Evolutionary conservation across 2,797 vertebrate genomes (phyloP), one percentile per base, ranked within the genome.

Genomic region (Pempheris klunzingeri): DNA sequence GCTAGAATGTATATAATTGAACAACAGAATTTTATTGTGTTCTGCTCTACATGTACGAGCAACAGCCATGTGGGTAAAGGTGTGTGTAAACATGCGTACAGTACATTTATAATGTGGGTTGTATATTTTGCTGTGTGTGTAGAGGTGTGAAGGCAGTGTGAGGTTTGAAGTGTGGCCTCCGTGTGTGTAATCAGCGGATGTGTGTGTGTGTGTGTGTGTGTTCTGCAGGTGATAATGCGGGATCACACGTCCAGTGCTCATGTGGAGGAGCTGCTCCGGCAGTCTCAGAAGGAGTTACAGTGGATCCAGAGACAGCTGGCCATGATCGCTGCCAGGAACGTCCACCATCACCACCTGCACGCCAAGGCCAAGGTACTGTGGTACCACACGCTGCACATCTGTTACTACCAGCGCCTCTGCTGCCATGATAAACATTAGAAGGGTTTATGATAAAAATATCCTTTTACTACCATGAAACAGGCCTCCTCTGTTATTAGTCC

Each of bases 221-320:
- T 69, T 71, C 38, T 83, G 14, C 85, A 94, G 94, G 90, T 91
- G 78, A 92, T 81, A 65, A 94, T 95, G 93, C 79, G 90, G 81
- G 91, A 92, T 83, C 93, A 93, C 78, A 92, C 87, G 71, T 90
- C 91, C 3, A 78, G 69, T 0, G 61, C 70, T 72, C 81, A 94
- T 24, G 58, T 86, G 0, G 94, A 95, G 71, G 88, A 92, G 81
- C 78, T 95, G 57, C 92, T 96, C 73, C 94, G 83, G 53, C 93
- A 91, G 73, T 94, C 95, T 67, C 95, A 95, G 89, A 86, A 92
- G 30, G 96, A 96, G 87, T 89, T 96, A 63, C 84, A 95, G 74
- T 95, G 95, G 95, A 96, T 96, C 32, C 95, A 95, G 92, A 94
- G 94, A 67, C 95, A 95, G 82, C 81, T 96, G 80, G 94, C 93